A percentile compares a stretch with the other conserved stretches of the same genome.
phyloP scores from a whole-genome alignment of 2,113 vertebrate species.

The Trachemys scripta region DNA sequence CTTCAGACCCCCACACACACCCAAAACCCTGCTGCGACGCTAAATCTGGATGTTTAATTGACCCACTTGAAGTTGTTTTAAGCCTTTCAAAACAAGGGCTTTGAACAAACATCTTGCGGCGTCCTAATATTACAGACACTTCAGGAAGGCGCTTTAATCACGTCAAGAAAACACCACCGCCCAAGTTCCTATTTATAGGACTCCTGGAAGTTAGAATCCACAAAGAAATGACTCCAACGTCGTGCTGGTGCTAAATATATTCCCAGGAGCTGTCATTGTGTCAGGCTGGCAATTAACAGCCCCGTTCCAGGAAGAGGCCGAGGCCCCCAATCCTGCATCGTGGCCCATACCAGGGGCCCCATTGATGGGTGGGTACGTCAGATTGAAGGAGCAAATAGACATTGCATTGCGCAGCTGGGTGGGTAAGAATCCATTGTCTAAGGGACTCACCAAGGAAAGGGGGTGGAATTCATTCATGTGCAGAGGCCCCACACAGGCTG shows the following conservation, averaged over 20 bases:
- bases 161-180: not conserved
- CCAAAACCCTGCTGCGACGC: not conserved
- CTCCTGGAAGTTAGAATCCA: not conserved
- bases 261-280: not conserved
- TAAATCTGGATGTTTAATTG: not conserved
- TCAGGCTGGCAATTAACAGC: not conserved
- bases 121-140: not conserved
- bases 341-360: not conserved
- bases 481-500: too few relatives aligned
- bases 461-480: too few relatives aligned
- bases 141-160: not conserved
- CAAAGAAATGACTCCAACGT: not conserved
- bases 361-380: not conserved
- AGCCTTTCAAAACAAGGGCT: not conserved
- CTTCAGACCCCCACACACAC: not conserved
- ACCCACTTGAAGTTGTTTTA: not conserved
- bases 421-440: not conserved
- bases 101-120: not conserved
- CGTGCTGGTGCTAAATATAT: not conserved
- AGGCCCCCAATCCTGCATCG: not conserved
- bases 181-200: not conserved
- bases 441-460: not conserved
- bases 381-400: not conserved
- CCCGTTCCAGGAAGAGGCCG: too few relatives aligned
- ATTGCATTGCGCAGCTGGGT: not conserved